Evolutionary conservation across 2,113 vertebrate species (phyloP), one percentile per base, ranked within the genome.

Genomic region (Sinocyclocheilus anshuiensis): DNA sequence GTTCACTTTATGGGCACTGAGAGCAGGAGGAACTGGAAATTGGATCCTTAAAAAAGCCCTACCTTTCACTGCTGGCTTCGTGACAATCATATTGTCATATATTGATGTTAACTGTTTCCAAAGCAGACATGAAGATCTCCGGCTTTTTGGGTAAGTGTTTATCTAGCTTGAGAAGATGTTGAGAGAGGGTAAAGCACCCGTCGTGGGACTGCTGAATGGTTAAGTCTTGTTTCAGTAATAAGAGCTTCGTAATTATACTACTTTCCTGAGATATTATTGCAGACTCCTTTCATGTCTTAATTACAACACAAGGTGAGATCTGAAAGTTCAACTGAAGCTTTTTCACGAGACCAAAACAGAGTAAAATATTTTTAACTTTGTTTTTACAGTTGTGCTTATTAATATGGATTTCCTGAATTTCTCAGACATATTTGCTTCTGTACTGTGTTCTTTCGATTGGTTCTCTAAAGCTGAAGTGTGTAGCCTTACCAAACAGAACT

Each of bases 31-130:
- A 86, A 84, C 77, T 88, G 88, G 91, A 93, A 92, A 92, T 90
- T 91, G 89, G 89, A 92, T 87, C 87, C 84, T 87, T 85, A 84
- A 87, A 92, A 92, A 82, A 88, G 36, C 81, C 61, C 77, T 83
- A 88, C 79, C 71, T 39, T 85, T 91, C 86, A 89, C 79, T 90
- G 85, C 84, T 89, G 84, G 77, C 79, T 88, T 89, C 81, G 93
- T 92, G 89, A 91, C 92, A 92, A 86, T 87, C 86, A 90, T 83
- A 89, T 88, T 81, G 84, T 86, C 77, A n/a, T 71, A 91, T 93
- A 92, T 90, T 89, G 91, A 84, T 89, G 89, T 88, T 89, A 92
- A 92, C 86, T 83, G 15, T 85, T 65, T 87, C 83, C 65, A 90
- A 91, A 90, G 87, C 85, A 82, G 55, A 42, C 24, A 42, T 83